A percentile compares a stretch with the other conserved stretches of the same genome.
These are phyloP conservation scores for Microchirus variegatus DNA, from an alignment of 2,797 vertebrate species.

Conservation along the genomic window DNA sequence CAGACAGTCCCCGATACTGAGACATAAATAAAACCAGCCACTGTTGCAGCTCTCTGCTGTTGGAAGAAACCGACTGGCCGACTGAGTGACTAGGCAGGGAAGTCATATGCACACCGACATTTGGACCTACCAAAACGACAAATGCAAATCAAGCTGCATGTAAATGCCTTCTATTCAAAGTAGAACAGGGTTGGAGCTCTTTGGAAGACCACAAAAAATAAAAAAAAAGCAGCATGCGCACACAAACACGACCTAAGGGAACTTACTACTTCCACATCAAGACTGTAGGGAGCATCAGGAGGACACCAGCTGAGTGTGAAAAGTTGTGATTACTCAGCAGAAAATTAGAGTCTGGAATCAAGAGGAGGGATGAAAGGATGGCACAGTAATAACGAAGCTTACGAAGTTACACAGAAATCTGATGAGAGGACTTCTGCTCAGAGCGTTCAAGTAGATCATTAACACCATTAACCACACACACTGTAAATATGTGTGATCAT, in stretches of 20 bases:
- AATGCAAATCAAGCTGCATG: constrained; percentile 68
- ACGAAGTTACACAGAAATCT: neutral
- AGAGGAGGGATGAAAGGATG: constrained; percentile 2
- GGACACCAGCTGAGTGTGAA: constrained; percentile 37
- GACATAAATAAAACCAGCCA: constrained; percentile 44
- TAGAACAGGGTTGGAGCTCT: constrained; percentile 21
- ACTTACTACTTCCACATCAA: constrained; percentile 49
- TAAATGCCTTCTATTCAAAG: constrained; percentile 62
- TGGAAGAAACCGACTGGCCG: constrained; percentile 24
- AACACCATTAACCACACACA: neutral
- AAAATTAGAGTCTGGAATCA: constrained; percentile 8
- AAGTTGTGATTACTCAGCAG: constrained; percentile 17
- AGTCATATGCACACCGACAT: constrained; percentile 14
- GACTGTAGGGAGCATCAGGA: constrained; percentile 27
- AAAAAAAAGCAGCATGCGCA: constrained; percentile 1
- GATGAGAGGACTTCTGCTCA: neutral
- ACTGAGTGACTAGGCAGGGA: constrained; percentile 7
- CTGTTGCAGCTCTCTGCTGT: constrained; percentile 18
- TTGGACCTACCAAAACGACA: constrained; percentile 34
- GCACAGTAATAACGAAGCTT: constrained; percentile 5
- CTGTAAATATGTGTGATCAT: neutral
- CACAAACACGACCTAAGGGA: constrained; percentile 61
- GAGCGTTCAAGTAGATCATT: neutral
- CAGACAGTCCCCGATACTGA: constrained; percentile 25
- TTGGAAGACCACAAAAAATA: constrained; percentile 8